A percentile compares a stretch with the other conserved stretches of the same genome.
Evolutionary conservation across 2,797 vertebrate genomes (phyloP).

Genomic region (Darevskia mixta): DNA sequence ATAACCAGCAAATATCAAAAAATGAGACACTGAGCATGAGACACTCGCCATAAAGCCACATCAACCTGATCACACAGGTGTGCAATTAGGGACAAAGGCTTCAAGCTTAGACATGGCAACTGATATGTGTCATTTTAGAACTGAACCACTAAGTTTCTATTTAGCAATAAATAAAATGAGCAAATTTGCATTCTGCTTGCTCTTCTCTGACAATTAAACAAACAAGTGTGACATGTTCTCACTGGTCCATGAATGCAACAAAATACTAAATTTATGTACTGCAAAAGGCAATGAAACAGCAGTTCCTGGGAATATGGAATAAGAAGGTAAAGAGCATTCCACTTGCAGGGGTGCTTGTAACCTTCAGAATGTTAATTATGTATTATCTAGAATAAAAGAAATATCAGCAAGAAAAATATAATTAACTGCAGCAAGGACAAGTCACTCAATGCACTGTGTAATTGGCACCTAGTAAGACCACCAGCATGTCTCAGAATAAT

Average conservation of each 20-base stretch:
- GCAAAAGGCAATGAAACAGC: conserved; percentile 24
- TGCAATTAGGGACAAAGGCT: neutral
- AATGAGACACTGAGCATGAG: neutral
- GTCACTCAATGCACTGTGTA: conserved; percentile 65
- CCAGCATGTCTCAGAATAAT: conserved; percentile 69
- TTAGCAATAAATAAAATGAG: conserved; percentile 2
- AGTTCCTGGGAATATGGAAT: conserved; percentile 24
- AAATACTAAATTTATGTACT: conserved; percentile 24
- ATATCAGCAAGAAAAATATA: conserved; percentile 70
- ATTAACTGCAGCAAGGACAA: conserved; percentile 73
- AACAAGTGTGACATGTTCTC: conserved; percentile 39
- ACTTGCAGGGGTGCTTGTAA: conserved; percentile 25
- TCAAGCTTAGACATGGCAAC: neutral
- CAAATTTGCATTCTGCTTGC: conserved; percentile 12
- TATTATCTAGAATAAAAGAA: conserved; percentile 57
- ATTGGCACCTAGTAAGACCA: conserved; percentile 62
- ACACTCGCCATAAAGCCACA: neutral
- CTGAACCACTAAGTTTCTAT: neutral
- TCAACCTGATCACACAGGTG: neutral
- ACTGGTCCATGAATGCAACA: conserved; percentile 32
- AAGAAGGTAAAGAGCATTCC: conserved; percentile 43
- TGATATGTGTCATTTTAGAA: neutral
- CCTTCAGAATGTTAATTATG: conserved; percentile 52
- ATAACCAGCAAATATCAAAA: neutral
- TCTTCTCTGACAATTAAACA: conserved; percentile 49